These are phyloP conservation scores for Drosophila gunungcola DNA, from an alignment of 1,140 invertebrate genomes.

Conservation along the genomic window DNA sequence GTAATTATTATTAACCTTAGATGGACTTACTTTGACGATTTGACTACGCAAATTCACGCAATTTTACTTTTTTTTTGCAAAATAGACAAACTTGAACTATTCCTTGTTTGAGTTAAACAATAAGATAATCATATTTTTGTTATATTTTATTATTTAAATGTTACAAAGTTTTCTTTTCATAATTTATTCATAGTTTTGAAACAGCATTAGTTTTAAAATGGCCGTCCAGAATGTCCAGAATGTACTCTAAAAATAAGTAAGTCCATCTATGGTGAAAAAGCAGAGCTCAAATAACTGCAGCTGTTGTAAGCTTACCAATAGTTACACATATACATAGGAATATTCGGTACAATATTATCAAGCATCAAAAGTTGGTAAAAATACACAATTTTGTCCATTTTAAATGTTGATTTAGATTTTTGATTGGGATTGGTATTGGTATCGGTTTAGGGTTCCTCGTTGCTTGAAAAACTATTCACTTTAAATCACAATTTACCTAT, in stretches of 20 bases:
- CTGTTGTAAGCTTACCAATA: conserved; percentile 35
- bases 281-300: conserved; percentile 28
- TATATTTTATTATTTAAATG: conserved; percentile 13
- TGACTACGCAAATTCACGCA: background rate
- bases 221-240: conserved; percentile 13
- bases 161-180: conserved; percentile 6
- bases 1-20: conserved; percentile 6
- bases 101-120: conserved; percentile 10
- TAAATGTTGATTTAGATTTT: conserved; percentile 18
- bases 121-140: conserved; percentile 2
- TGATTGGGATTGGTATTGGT: conserved; percentile 1
- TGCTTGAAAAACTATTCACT: conserved; percentile 31
- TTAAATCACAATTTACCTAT: conserved; percentile 31
- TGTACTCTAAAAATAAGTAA: conserved; percentile 15
- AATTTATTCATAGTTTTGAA: conserved; percentile 16
- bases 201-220: conserved; percentile 14
- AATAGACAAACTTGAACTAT: background rate
- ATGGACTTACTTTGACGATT: conserved; percentile 8
- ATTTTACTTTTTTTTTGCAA: background rate
- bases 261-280: conserved; percentile 21
- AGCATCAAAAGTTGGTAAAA: conserved; percentile 32
- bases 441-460: conserved; percentile 5
- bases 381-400: conserved; percentile 35
- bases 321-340: conserved; percentile 31
- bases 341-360: conserved; percentile 31